Percentiles rank a stretch among this genome's conserved stretches.
These are phyloP conservation scores for Martes flavigula DNA, from an alignment of 2,797 vertebrate genomes.

Conservation along the genomic window DNA sequence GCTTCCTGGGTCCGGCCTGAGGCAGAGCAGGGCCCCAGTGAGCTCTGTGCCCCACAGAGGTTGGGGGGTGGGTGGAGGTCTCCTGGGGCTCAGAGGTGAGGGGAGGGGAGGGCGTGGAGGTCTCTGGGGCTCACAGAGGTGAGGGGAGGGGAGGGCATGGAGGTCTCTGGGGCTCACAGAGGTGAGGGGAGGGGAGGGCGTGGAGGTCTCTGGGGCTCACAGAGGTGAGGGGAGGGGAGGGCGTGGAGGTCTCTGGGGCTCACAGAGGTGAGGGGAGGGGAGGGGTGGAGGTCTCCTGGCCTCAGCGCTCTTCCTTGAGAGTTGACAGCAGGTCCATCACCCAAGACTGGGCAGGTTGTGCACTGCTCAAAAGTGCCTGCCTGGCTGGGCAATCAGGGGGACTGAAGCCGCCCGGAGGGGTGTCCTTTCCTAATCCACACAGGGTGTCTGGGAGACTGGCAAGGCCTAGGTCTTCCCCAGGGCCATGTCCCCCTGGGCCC, in stretches of 20 bases:
- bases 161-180: neutral
- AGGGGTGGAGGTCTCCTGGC: neutral
- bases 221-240: no score
- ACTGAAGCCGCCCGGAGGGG: neutral
- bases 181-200: no score
- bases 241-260: no score
- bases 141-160: no score
- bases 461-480: neutral
- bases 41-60: neutral
- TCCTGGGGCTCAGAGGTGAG: neutral
- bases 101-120: no score
- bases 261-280: no score
- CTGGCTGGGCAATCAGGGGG: neutral
- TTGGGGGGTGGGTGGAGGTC: neutral
- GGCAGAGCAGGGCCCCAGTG: neutral
- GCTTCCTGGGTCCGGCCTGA: slow-evolving; percentile 48
- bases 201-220: no score
- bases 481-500: rapidly evolving
- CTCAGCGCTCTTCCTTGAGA: neutral
- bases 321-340: neutral
- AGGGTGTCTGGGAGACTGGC: rapidly evolving
- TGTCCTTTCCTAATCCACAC: neutral
- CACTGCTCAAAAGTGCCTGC: neutral
- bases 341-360: rapidly evolving
- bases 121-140: no score